Evolutionary conservation across 2,797 vertebrate species (phyloP).

Genomic region (Trematomus bernacchii): DNA sequence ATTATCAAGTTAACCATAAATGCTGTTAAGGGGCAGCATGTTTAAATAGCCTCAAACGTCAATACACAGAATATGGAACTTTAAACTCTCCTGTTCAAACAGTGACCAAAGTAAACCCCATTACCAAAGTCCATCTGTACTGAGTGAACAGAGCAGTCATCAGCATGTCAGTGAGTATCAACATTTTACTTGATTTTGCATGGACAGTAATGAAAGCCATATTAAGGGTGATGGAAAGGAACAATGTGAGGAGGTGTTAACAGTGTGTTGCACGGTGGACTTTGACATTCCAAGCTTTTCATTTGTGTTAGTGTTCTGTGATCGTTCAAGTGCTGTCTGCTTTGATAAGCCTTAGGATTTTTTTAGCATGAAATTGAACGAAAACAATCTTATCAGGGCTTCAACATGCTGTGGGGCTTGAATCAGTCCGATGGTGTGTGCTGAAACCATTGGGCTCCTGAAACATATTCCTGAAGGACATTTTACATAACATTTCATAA

Average conservation of each 20-base stretch:
- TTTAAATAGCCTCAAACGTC: background rate
- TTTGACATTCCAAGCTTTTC: background rate
- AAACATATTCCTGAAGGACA: background rate
- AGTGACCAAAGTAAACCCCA: constrained; percentile 9
- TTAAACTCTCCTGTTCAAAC: constrained; percentile 65
- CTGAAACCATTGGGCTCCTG: background rate
- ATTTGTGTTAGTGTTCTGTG: background rate
- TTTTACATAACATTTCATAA: too few species aligned
- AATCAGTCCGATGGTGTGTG: background rate
- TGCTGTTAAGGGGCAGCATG: too few species aligned
- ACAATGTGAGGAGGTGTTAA: too few species aligned
- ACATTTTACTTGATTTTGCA: background rate
- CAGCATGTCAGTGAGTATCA: constrained; percentile 66
- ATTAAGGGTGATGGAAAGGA: background rate
- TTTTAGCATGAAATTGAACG: background rate
- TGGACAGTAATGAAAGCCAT: background rate
- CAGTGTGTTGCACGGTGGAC: background rate
- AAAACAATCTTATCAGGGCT: background rate
- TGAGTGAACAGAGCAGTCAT: background rate
- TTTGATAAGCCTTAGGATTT: background rate
- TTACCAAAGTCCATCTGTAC: constrained; percentile 59
- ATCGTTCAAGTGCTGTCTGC: too few species aligned
- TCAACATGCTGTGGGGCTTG: background rate
- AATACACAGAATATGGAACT: constrained; percentile 33
- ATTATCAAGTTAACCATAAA: background rate